These are phyloP conservation scores for Mesoligia furuncula DNA, from an alignment of 2,888 invertebrate species.

Conservation along the genomic window DNA sequence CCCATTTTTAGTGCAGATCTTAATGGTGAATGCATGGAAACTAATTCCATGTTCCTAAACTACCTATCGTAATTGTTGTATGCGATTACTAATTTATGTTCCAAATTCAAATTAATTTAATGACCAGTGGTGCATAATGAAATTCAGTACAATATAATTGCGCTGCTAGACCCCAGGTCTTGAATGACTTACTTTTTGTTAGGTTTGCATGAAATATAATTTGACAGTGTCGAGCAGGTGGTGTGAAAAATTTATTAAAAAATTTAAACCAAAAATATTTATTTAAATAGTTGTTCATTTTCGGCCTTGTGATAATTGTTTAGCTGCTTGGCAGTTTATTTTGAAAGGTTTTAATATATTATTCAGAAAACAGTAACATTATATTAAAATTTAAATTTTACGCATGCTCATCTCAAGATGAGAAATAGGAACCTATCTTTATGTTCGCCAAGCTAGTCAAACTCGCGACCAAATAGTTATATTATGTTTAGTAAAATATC, in stretches of 20 bases:
- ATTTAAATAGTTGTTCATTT: constrained; percentile 32
- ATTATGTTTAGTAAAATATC: constrained; percentile 46
- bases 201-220: too few relatives aligned
- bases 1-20: too few relatives aligned
- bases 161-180: too few relatives aligned
- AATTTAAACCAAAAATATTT: constrained; percentile 4
- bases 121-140: too few relatives aligned
- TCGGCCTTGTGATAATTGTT: constrained; percentile 59
- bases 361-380: constrained; percentile 2
- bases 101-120: too few relatives aligned
- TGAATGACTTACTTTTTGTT: too few relatives aligned
- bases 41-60: too few relatives aligned
- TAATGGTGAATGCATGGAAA: too few relatives aligned
- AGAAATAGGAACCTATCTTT: constrained; percentile 13
- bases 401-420: constrained; percentile 20
- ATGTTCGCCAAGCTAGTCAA: constrained; percentile 61
- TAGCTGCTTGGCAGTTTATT: constrained; percentile 72
- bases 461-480: constrained; percentile 56
- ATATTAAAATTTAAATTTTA: constrained; percentile 13
- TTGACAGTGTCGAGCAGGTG: too few relatives aligned
- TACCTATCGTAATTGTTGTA: too few relatives aligned
- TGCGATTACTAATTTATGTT: too few relatives aligned
- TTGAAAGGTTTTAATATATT: constrained; percentile 23
- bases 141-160: too few relatives aligned
- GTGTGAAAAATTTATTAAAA: constrained; percentile 1